Evolutionary conservation across 2,797 vertebrate genomes (phyloP).

Genomic region (Lophura swinhoii): DNA sequence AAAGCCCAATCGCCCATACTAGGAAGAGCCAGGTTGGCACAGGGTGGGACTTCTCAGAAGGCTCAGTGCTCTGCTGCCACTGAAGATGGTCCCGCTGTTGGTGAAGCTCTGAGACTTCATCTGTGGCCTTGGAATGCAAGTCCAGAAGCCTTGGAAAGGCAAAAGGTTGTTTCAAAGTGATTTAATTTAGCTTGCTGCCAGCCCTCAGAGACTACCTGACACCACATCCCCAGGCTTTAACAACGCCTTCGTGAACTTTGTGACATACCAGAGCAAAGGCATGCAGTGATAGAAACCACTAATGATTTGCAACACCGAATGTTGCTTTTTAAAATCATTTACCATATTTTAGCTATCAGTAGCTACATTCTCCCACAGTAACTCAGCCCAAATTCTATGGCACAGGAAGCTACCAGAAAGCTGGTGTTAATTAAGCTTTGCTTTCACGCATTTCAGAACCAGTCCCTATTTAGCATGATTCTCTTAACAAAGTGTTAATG

Average conservation of each 20-base stretch:
- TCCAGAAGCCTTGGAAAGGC: accelerated
- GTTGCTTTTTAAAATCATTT: neutral
- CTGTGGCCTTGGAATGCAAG: neutral
- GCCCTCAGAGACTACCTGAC: neutral
- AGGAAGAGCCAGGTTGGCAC: neutral
- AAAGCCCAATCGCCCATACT: neutral
- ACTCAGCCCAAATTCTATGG: neutral
- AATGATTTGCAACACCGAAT: accelerated
- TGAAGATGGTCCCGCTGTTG: neutral
- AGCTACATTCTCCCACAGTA: neutral
- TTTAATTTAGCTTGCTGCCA: neutral
- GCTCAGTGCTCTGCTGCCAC: neutral
- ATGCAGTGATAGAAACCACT: neutral
- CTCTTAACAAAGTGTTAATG: neutral
- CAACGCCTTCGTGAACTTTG: neutral
- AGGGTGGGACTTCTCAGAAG: neutral
- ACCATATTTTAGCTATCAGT: neutral
- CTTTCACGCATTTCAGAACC: neutral
- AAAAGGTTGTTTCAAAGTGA: neutral
- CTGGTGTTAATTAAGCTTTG: neutral
- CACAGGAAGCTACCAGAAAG: neutral
- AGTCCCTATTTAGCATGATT: neutral
- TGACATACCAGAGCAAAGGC: neutral
- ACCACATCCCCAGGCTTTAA: neutral
- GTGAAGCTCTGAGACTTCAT: neutral